phyloP scores from a whole-genome alignment of 2,113 vertebrate species.

The Myrmecophaga tridactyla region DNA sequence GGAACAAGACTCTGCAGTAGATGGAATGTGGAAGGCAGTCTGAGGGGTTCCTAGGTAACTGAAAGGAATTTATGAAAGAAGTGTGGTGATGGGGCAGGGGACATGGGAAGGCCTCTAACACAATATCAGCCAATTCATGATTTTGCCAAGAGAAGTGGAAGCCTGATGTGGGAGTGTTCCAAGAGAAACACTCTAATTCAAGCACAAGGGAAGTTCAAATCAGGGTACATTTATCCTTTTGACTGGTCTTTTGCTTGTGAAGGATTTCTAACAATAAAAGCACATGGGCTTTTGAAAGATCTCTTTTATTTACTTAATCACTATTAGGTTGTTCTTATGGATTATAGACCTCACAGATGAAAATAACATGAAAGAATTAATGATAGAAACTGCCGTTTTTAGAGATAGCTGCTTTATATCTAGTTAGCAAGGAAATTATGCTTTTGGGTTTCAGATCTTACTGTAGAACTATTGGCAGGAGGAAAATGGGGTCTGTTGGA shows the following conservation, averaged over 20 bases:
- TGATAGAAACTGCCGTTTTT: neutral
- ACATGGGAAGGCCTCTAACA: neutral
- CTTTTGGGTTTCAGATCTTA: neutral
- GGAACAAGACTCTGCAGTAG: neutral
- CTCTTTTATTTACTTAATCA: slow-evolving; percentile 37
- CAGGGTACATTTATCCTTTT: neutral
- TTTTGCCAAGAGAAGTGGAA: slow-evolving; percentile 11
- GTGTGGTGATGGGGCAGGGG: neutral
- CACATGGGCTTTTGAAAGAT: neutral
- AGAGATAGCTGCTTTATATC: neutral
- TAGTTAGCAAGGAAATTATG: neutral
- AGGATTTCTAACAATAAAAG: slow-evolving; percentile 22
- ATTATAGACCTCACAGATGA: slow-evolving; percentile 12
- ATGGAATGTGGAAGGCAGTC: slow-evolving; percentile 15
- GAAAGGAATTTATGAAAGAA: neutral
- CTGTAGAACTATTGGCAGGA: neutral
- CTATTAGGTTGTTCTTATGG: neutral
- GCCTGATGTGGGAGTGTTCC: neutral
- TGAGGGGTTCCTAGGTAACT: neutral
- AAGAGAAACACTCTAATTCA: slow-evolving; percentile 30
- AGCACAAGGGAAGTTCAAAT: neutral
- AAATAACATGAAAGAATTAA: neutral
- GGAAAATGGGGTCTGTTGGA: neutral
- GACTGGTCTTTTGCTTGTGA: neutral
- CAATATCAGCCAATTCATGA: neutral